Evolutionary conservation across 2,888 invertebrate genomes (phyloP), one percentile per base, ranked within the genome.

Genomic region (Horisme vitalbata): DNA sequence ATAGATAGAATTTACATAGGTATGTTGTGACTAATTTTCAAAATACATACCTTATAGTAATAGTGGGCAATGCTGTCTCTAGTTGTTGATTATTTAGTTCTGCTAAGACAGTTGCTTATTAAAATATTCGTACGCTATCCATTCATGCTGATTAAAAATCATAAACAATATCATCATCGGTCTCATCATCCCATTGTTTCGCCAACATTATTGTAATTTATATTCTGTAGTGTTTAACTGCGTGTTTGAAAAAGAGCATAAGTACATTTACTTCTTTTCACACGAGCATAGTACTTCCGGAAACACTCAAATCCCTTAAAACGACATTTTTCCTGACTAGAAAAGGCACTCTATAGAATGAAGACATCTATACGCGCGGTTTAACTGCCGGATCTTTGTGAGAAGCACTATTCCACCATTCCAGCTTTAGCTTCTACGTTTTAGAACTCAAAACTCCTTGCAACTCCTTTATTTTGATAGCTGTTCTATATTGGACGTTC

Each of bases 321-420:
- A 52, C 33, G 37, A 27, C 49, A 52, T 57, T 64, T 63, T 66
- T 66, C 66, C 38, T 52, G 47, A 77, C 77, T 75, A 74, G 79
- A 68, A 79, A 80, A 77, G 57, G 68, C 77, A 78, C 74, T 83
- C 59, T 57, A 55, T 63, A 43, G 57, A 71, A 79, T 74, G 66
- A 70, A 75, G 65, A 68, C 63, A 53, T 45, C 14, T 52, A 49
- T 52, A 55, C 54, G 50, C 51, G 21, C 44, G 39, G 52, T 66
- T 68, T 67, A 67, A 74, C 67, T 64, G 63, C 75, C 82, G 83
- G 83, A 83, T 81, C 82, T 81, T 74, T 74, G 36, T 55, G 48
- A 58, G 59, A 60, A 61, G 56, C 44, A 27, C 14, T 10, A 14
- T 3, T 34, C 13, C 10, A 26, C 33, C 28, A 27, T 41, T 31